These are phyloP conservation scores for Cenopis cana DNA, from an alignment of 2,888 invertebrate genomes.

Conservation along the genomic window DNA sequence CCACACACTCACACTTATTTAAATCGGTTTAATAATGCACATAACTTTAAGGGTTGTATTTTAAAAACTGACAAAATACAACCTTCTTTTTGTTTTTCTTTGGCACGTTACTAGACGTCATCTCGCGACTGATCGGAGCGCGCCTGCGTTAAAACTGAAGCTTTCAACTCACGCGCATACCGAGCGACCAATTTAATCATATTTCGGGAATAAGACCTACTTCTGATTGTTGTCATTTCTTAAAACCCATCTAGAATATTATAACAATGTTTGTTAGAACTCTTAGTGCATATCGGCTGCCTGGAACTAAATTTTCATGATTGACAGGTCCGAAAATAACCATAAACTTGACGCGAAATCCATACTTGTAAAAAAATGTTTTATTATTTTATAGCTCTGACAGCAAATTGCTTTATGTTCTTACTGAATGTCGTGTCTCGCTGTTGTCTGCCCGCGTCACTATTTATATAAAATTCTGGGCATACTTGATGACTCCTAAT, in stretches of 20 bases:
- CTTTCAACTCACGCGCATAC: slow-evolving; percentile 52
- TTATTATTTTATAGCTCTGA: slow-evolving; percentile 13
- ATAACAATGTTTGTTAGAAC: slow-evolving; percentile 19
- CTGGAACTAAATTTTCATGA: slow-evolving; percentile 5
- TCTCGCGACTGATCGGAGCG: slow-evolving; percentile 52
- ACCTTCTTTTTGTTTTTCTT: slow-evolving; percentile 63
- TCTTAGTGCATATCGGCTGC: slow-evolving; percentile 9
- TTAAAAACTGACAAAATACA: not conserved
- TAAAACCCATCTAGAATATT: slow-evolving; percentile 6
- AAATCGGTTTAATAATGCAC: too few species aligned
- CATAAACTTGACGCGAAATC: not conserved
- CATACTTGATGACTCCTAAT: slow-evolving; percentile 19
- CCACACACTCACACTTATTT: not conserved
- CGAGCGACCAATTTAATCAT: slow-evolving; percentile 47
- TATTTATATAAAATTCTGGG: slow-evolving; percentile 38
- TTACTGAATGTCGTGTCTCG: slow-evolving; percentile 17
- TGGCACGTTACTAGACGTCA: slow-evolving; percentile 53
- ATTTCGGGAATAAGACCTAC: slow-evolving; percentile 43
- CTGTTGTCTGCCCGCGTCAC: slow-evolving; percentile 27
- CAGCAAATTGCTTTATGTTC: slow-evolving; percentile 16
- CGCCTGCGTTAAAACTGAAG: slow-evolving; percentile 66
- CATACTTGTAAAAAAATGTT: slow-evolving; percentile 11
- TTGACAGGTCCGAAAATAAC: not conserved
- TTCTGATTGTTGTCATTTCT: slow-evolving; percentile 35
- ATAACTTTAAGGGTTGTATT: not conserved